A percentile compares a stretch with the other conserved stretches of the same genome.
Evolutionary conservation across 2,888 invertebrate species (phyloP).

Genomic region (Odontocerum albicorne): DNA sequence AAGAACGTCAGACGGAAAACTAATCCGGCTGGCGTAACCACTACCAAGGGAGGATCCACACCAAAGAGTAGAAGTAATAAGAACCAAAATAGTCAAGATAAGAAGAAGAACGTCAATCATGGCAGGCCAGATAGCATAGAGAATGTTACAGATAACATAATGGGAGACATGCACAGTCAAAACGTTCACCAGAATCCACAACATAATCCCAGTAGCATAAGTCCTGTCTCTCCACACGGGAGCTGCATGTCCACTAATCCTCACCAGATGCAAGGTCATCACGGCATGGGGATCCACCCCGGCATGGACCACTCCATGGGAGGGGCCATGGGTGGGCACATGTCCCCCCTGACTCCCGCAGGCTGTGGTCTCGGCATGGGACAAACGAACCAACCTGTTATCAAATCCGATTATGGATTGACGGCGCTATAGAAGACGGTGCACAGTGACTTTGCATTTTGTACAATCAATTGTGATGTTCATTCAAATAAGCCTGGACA

Average conservation of each 20-base stretch:
- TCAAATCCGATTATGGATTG: slow-evolving; percentile 87
- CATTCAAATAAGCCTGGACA: slow-evolving; percentile 15
- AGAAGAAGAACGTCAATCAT: slow-evolving; percentile 53
- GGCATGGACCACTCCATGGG: slow-evolving; percentile 56
- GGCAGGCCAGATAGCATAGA: slow-evolving; percentile 66
- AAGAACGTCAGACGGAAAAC: slow-evolving; percentile 75
- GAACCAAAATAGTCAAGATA: slow-evolving; percentile 60
- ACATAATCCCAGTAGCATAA: slow-evolving; percentile 53
- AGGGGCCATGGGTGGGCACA: slow-evolving; percentile 50
- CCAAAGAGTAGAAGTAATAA: slow-evolving; percentile 65
- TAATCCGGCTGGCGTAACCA: slow-evolving; percentile 70
- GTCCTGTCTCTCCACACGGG: slow-evolving; percentile 55
- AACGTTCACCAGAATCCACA: slow-evolving; percentile 55
- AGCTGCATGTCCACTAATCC: slow-evolving; percentile 55
- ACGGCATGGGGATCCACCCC: slow-evolving; percentile 53
- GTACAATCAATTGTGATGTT: slow-evolving; percentile 25
- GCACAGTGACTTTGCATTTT: slow-evolving; percentile 20
- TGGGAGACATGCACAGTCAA: slow-evolving; percentile 62
- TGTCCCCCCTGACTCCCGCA: slow-evolving; percentile 58
- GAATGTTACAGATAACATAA: slow-evolving; percentile 64
- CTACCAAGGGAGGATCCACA: slow-evolving; percentile 52
- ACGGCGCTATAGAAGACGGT: slow-evolving; percentile 66
- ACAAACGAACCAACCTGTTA: slow-evolving; percentile 58
- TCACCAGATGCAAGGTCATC: slow-evolving; percentile 54
- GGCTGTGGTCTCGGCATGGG: slow-evolving; percentile 53